Conservation (phyloP, 2,888 invertebrate species). For the Hyposoter didymator region DNA sequence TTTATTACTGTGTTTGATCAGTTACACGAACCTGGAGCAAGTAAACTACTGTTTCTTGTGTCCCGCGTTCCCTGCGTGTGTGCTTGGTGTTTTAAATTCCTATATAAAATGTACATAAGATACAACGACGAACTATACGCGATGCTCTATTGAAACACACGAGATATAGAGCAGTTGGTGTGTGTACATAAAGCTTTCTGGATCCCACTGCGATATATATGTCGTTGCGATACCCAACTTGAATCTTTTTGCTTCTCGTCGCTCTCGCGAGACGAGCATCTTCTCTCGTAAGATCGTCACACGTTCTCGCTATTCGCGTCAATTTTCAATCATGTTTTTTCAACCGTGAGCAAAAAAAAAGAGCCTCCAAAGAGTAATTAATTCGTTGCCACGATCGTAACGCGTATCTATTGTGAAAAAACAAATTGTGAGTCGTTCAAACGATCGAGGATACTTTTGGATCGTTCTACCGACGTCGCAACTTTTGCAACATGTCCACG, state of each 20-base stretch:
- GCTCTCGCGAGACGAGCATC: constrained; percentile 37
- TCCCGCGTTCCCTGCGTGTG: background rate
- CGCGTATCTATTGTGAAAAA: background rate
- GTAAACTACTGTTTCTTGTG: constrained; percentile 28
- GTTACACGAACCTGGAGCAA: background rate
- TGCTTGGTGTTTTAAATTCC: background rate
- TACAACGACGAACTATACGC: constrained; percentile 30
- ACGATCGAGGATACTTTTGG: background rate
- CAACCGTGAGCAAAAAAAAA: background rate
- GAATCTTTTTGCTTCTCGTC: constrained; percentile 64
- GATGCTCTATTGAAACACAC: constrained; percentile 60
- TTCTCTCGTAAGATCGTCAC: constrained; percentile 28
- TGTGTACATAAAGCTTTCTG: constrained; percentile 73
- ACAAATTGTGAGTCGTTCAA: background rate
- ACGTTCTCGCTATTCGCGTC: background rate
- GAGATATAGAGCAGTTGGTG: constrained; percentile 53
- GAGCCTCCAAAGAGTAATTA: background rate
- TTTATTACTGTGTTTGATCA: background rate
- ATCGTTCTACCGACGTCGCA: background rate
- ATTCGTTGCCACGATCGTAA: background rate
- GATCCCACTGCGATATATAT: constrained; percentile 76
- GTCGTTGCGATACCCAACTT: constrained; percentile 68
- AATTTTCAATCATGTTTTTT: background rate
- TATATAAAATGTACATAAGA: constrained; percentile 32
- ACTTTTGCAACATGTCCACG: constrained; percentile 70